Evolutionary conservation across 2,888 invertebrate species (phyloP), one percentile per base, ranked within the genome.

Genomic region (Caenorhabditis plicata): DNA sequence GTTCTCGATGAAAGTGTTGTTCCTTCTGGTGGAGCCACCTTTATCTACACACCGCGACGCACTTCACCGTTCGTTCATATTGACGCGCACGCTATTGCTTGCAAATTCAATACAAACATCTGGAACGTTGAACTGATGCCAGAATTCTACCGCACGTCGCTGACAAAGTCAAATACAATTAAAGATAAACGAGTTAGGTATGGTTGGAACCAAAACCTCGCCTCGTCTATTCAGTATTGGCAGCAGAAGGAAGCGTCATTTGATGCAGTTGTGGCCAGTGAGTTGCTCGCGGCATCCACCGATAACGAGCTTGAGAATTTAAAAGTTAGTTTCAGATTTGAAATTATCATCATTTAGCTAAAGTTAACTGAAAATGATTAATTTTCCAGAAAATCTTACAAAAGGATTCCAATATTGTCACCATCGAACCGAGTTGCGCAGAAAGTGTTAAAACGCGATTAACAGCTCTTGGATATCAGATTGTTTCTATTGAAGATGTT

Each of bases 91-190:
- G 33, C 51, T 7, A 52, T 77, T 29, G 72, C 76, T 15, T 66
- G 70, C 57, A 55, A 57, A 20, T 60, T 58, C 49, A 53, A 49
- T 7, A 45, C 52, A 47, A 68, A 77, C 42, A 65, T 78, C 9
- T 78, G 78, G 78, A 70, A 68, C 35, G 70, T 73, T 15, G 77
- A 79, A 44, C 36, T 48, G 9, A 54, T 74, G 22, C 71, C 78
- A 17, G 69, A 65, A 53, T 70, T 40, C 56, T 78, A 75, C 55
- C 63, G 75, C 29, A 71, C 75, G 19, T 71, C 74, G 2, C 49
- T 79, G 44, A 78, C 75, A 15, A 70, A 70, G 43, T 73, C 76
- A 19, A 79, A 74, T 61, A 60, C 47, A 4, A 33, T 52, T 35
- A 68, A 68, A 40, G 75, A 77, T 44, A 56, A 66, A 31, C 62